Conservation (phyloP, 2,113 vertebrate genomes). For the Antennarius striatus region DNA sequence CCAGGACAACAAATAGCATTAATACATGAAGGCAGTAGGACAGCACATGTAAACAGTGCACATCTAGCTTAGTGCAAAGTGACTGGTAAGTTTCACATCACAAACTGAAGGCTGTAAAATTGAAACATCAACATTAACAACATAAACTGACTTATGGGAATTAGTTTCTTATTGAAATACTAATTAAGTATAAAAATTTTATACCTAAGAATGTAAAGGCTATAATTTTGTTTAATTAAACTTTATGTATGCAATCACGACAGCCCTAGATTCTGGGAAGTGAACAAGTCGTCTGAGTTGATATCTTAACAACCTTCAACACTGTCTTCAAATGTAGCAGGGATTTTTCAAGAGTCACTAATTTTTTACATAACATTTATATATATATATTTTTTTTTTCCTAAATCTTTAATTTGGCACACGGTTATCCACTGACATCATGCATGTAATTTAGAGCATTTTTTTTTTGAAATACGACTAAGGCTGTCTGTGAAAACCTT, state of each 20-base stretch:
- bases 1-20: slow-evolving; percentile 39
- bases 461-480: slow-evolving; percentile 63
- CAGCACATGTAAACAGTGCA: not conserved
- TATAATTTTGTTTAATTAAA: slow-evolving; percentile 9
- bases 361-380: not conserved
- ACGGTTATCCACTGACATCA: slow-evolving; percentile 22
- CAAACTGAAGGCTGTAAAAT: slow-evolving; percentile 12
- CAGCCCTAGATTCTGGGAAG: slow-evolving; percentile 14
- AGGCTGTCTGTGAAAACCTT: slow-evolving; percentile 72
- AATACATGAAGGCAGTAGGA: slow-evolving; percentile 12
- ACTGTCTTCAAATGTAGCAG: not conserved
- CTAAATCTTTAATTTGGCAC: slow-evolving; percentile 11
- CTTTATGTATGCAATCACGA: not conserved
- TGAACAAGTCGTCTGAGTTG: not conserved
- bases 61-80: not conserved
- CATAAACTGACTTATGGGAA: slow-evolving; percentile 13
- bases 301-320: slow-evolving; percentile 1
- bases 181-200: slow-evolving; percentile 13
- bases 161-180: slow-evolving; percentile 12
- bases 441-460: slow-evolving; percentile 55
- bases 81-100: slow-evolving; percentile 1
- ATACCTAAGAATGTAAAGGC: slow-evolving; percentile 13
- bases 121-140: slow-evolving; percentile 10
- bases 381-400: not conserved
- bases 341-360: not conserved